phyloP scores from a whole-genome alignment of 2,888 invertebrate species.

The Lasioglossum malachurum region DNA sequence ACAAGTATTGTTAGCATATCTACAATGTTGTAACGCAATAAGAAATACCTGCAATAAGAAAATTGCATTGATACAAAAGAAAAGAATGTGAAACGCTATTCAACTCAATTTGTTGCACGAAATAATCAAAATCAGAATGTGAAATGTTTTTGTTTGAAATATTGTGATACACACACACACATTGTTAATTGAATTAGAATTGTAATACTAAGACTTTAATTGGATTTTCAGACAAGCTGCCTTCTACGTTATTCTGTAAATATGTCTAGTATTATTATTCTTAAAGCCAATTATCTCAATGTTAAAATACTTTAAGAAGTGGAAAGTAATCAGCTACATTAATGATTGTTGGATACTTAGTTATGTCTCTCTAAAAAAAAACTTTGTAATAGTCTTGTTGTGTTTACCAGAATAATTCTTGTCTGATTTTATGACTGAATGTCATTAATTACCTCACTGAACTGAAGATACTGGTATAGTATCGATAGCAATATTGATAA shows the following conservation, averaged over 20 bases:
- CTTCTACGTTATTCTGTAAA: constrained; percentile 78
- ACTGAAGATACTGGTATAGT: constrained; percentile 81
- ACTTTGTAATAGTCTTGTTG: constrained; percentile 63
- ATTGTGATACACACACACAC: constrained; percentile 28
- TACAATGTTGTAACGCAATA: constrained; percentile 29
- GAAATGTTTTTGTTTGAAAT: constrained; percentile 22
- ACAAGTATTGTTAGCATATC: constrained; percentile 12
- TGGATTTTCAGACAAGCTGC: constrained; percentile 70
- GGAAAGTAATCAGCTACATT: constrained; percentile 69
- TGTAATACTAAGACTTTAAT: constrained; percentile 43
- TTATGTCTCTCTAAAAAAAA: constrained; percentile 55
- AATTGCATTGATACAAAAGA: constrained; percentile 12
- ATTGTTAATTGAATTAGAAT: constrained; percentile 36
- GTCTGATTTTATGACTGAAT: constrained; percentile 78
- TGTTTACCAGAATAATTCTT: constrained; percentile 70
- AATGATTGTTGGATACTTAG: constrained; percentile 69
- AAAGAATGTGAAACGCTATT: not conserved
- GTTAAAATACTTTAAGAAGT: constrained; percentile 73
- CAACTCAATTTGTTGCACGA: not conserved
- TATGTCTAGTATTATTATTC: constrained; percentile 81
- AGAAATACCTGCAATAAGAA: constrained; percentile 1
- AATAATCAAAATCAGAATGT: constrained; percentile 15
- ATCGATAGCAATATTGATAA: constrained; percentile 75
- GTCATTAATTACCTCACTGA: constrained; percentile 82
- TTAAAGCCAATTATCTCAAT: constrained; percentile 71